Base-by-base conservation (phyloP, 2,888 invertebrate species). In the Platynereis dumerilii region DNA sequence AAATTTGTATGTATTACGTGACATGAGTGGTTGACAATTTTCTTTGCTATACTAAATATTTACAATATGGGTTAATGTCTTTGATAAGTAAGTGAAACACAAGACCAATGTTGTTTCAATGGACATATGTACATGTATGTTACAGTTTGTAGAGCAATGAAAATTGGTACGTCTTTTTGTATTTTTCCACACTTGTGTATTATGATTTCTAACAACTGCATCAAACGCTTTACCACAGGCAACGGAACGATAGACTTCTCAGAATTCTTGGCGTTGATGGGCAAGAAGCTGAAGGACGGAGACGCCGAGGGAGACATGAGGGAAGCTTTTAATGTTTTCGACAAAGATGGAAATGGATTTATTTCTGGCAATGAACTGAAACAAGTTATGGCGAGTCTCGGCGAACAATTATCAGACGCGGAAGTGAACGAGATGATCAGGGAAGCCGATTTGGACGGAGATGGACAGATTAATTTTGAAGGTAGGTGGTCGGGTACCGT, bases 241-340 rank as follows among this genome's bases (percentile, higher is more conserved):
- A 98, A 98, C 87, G 98, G 98, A 84, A 98, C 97, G 86, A 98
- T 99, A 87, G 98, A 99, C 88, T 99, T 99, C 88, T 97, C 97
- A 80, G 98, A 99, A 88, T 99, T 99, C 89, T 90, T 99, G 83
- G 97, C 97, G 85, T 98, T 99, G 97, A 99, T 99, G 98, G 98
- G 98, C 83, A 91, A 97, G 84, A 99, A 98, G 90, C 97, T 98
- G 96, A 97, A 98, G 87, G 97, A 98, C 88, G 97, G 96, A 76
- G 98, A 99, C 88, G 83, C 95, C 86, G 96, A 96, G 89, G 96
- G 97, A 87, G 97, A 98, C 88, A 96, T 98, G 86, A 91, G 96
- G 86, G 96, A 98, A 87, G 97, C 97, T 78, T 94, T 97, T 91
- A 91, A 96, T 87, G 97, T 86, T 80, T 97, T 98, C 88, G 97